phyloP scores from a whole-genome alignment of 2,113 vertebrate species.

The Apistogramma diplotaenia region DNA sequence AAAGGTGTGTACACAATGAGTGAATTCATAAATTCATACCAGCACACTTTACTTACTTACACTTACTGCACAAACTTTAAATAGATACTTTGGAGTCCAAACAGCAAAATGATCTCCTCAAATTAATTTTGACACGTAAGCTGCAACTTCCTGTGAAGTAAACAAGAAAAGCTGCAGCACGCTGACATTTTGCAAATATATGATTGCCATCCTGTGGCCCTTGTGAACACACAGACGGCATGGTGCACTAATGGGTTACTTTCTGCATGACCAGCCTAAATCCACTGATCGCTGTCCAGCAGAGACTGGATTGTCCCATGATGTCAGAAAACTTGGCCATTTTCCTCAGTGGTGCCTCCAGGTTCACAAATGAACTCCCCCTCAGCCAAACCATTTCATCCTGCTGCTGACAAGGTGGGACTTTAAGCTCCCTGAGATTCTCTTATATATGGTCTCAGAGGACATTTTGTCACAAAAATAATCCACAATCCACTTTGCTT shows the following conservation, averaged over 20 bases:
- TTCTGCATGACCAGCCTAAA: slow-evolving; percentile 2
- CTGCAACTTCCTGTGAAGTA: background rate
- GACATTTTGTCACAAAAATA: slow-evolving; percentile 43
- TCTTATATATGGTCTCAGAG: slow-evolving; percentile 26
- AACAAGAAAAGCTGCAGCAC: background rate
- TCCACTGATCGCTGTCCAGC: slow-evolving; percentile 34
- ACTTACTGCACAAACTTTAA: background rate
- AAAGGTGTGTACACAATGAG: slow-evolving; percentile 21
- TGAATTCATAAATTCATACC: slow-evolving; percentile 11
- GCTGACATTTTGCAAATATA: background rate
- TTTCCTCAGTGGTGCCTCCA: background rate
- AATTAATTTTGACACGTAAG: slow-evolving; percentile 9
- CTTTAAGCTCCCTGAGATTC: slow-evolving; percentile 44
- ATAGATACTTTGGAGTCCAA: background rate
- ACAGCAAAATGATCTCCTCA: background rate
- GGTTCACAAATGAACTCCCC: slow-evolving; percentile 38
- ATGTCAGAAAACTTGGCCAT: slow-evolving; percentile 39
- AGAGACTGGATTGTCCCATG: slow-evolving; percentile 37
- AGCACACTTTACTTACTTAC: no score
- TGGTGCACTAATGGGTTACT: background rate
- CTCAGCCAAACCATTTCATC: slow-evolving; percentile 3
- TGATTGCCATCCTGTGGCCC: background rate
- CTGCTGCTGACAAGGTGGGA: background rate
- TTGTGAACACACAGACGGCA: background rate
- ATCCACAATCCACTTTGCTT: slow-evolving; percentile 30